Evolutionary conservation across 1,140 invertebrate genomes (phyloP).

Genomic region (Brachionus koreanus): DNA sequence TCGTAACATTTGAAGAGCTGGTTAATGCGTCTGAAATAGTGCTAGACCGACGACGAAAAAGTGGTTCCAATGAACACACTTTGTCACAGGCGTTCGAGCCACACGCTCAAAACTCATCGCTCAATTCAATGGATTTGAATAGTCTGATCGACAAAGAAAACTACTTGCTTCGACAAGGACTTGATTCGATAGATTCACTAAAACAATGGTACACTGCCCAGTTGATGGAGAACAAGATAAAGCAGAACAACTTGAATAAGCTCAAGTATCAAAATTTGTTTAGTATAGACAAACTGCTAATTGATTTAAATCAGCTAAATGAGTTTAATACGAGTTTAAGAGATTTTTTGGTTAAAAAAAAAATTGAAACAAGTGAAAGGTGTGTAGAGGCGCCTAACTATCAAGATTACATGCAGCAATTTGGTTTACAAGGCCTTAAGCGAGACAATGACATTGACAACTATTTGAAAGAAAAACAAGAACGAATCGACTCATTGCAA

Average conservation of each 20-base stretch:
- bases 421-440: background rate
- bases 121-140: background rate
- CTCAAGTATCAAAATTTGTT: conserved; percentile 44
- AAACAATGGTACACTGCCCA: conserved; percentile 27
- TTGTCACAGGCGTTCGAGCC: conserved; percentile 32
- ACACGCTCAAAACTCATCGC: background rate
- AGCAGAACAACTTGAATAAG: conserved; percentile 26
- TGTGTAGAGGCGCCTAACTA: conserved; percentile 5
- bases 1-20: conserved; percentile 33
- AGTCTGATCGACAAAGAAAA: conserved; percentile 32
- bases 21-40: background rate
- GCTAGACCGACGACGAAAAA: background rate
- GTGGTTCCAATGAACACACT: background rate
- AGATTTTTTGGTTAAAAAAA: conserved; percentile 23
- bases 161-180: background rate
- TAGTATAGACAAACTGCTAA: conserved; percentile 19
- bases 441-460: conserved; percentile 3
- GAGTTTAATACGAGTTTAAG: conserved; percentile 8
- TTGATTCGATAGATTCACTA: background rate
- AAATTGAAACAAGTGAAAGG: background rate
- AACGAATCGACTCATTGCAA: background rate
- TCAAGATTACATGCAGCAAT: conserved; percentile 16
- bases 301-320: conserved; percentile 26
- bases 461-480: conserved; percentile 41
- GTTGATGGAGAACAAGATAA: conserved; percentile 30